Percentiles rank a stretch among this genome's conserved stretches.
These are phyloP conservation scores for Sinella curviseta DNA, from an alignment of 1,140 invertebrate genomes.

Conservation along the genomic window DNA sequence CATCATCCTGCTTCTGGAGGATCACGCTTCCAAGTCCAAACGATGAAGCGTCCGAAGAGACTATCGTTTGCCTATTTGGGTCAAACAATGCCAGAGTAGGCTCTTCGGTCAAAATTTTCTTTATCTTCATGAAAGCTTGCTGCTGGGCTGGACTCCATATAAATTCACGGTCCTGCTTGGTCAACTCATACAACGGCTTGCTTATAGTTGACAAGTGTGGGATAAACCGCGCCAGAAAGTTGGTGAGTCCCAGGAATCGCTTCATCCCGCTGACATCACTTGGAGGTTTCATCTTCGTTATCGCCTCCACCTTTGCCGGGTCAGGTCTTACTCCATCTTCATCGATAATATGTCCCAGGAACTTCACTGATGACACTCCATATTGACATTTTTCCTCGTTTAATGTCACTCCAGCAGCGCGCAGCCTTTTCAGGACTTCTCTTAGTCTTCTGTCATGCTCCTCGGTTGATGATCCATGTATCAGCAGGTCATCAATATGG, in stretches of 20 bases:
- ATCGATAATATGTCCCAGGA: conserved; percentile 54
- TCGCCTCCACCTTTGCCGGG: conserved; percentile 52
- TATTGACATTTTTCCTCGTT: conserved; percentile 53
- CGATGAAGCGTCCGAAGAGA: conserved; percentile 46
- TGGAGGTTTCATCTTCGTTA: conserved; percentile 48
- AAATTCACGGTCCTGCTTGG: conserved; percentile 49
- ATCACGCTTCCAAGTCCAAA: conserved; percentile 49
- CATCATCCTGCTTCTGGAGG: conserved; percentile 44
- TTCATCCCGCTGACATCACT: conserved; percentile 46
- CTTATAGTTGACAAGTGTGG: conserved; percentile 49
- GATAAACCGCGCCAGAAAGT: conserved; percentile 53
- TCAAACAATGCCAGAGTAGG: conserved; percentile 31
- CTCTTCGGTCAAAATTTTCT: conserved; percentile 6
- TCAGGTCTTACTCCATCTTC: conserved; percentile 53
- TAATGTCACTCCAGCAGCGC: conserved; percentile 14
- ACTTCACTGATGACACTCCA: conserved; percentile 50
- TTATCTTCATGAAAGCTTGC: conserved; percentile 46
- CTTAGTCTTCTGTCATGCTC: conserved; percentile 49
- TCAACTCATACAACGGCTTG: conserved; percentile 49
- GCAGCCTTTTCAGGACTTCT: conserved; percentile 41
- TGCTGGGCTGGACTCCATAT: conserved; percentile 51
- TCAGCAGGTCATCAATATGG: conserved; percentile 52
- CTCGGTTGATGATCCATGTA: conserved; percentile 35
- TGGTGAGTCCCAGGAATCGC: conserved; percentile 51
- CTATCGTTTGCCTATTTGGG: not conserved